Conservation (phyloP, 2,113 vertebrate species). For the Ochotona curzoniae region DNA sequence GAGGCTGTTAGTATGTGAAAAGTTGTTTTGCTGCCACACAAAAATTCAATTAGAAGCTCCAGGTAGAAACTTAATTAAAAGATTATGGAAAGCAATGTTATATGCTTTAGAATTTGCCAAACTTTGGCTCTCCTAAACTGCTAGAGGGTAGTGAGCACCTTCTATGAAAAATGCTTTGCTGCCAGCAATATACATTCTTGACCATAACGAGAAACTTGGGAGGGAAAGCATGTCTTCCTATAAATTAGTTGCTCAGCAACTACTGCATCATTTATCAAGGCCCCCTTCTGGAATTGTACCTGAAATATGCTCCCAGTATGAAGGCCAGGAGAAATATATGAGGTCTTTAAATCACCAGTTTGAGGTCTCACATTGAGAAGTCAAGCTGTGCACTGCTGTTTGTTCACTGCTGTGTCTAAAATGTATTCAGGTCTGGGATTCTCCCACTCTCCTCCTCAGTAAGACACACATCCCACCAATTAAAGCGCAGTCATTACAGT, state of each 20-base stretch:
- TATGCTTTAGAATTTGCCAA: background rate
- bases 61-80: slow-evolving; percentile 67
- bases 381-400: background rate
- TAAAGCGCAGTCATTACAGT: background rate
- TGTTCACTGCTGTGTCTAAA: background rate
- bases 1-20: background rate
- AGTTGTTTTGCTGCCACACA: slow-evolving; percentile 37
- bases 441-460: background rate
- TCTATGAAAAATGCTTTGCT: background rate
- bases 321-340: background rate
- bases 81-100: background rate
- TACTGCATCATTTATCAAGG: background rate
- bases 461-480: background rate
- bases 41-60: slow-evolving; percentile 60
- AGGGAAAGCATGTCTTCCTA: background rate
- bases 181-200: background rate
- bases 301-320: background rate
- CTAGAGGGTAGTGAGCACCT: background rate
- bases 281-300: background rate
- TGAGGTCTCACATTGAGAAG: background rate
- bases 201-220: background rate
- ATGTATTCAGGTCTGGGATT: background rate
- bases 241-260: background rate
- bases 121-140: background rate
- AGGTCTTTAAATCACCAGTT: background rate